Percentiles rank a stretch among this genome's conserved stretches.
Evolutionary conservation across 2,888 invertebrate species (phyloP).

Genomic region (Sisyra terminalis): DNA sequence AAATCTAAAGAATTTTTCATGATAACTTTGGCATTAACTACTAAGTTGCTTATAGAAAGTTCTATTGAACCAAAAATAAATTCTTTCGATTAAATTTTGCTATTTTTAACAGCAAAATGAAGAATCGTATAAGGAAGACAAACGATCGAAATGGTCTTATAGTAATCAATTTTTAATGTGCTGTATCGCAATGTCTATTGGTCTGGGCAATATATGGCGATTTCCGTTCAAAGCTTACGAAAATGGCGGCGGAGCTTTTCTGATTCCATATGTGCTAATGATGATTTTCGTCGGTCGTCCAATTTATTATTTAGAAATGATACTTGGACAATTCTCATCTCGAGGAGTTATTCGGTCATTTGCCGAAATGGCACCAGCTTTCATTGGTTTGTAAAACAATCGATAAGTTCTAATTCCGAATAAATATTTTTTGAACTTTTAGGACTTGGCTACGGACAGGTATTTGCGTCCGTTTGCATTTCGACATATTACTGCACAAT

Average conservation of each 20-base stretch:
- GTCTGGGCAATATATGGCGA: conserved; percentile 56
- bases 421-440: conserved; percentile 10
- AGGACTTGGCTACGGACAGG: conserved; percentile 54
- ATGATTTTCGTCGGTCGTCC: conserved; percentile 42
- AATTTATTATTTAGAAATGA: conserved; percentile 41
- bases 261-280: conserved; percentile 55
- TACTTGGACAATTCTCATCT: conserved; percentile 42
- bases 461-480: conserved; percentile 42
- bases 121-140: conserved; percentile 3
- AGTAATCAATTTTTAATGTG: conserved; percentile 56
- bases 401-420: background rate
- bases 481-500: conserved; percentile 63
- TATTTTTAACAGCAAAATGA: background rate
- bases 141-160: conserved; percentile 35
- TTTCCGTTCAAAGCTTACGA: conserved; percentile 46
- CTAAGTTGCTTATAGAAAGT: conserved; percentile 13
- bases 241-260: conserved; percentile 58
- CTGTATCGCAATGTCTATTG: conserved; percentile 56
- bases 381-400: no score
- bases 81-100: no score
- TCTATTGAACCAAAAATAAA: no score
- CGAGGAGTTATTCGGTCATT: conserved; percentile 22
- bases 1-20: no score
- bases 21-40: no score
- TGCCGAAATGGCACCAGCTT: no score